Evolutionary conservation across 2,797 vertebrate genomes (phyloP), one percentile per base, ranked within the genome.

Genomic region (Tapera naevia): DNA sequence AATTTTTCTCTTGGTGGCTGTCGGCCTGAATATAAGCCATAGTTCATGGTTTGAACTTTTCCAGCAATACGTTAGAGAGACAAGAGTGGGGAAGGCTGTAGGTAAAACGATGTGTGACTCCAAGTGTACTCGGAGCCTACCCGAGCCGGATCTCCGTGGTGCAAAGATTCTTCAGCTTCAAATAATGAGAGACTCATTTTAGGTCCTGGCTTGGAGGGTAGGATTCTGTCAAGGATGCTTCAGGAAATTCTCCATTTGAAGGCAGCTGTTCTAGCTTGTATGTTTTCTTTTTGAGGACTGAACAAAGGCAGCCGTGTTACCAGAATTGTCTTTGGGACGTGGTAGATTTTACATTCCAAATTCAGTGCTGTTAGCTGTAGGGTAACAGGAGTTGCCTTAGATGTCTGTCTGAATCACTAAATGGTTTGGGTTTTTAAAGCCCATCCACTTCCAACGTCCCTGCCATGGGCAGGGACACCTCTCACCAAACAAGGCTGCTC

Each of bases 101-200:
- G 4, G 27, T 86, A 22, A 51, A 88, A 94, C 78, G 45, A 24
- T 84, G 24, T 54, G 33, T 37, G 35, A 46, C 37, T 58, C 78
- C 39, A n/a, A 11, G 43, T 51, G 37, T 86, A 28, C 45, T 39
- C 81, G 46, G 19, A 80, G 41, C 39, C 39, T 90, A 35, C 27
- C 50, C 54, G 32, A 86, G 45, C 57, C 80, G 5, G 30, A 39
- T 71, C 39, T 89, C 37, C 3, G 0, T 17, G 10, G 16, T 80
- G 32, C 41, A 85, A 69, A 81, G 67, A 41, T 73, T 84, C 65
- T 92, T 78, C 60, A 61, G 15, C 66, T 90, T 85, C 78, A 80
- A 13, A 27, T 53, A 82, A 73, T 24, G 62, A 70, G 41, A 56
- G 46, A 37, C 41, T 85, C 17, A 7, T 43, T 90, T 80, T 66